These are phyloP conservation scores for Melolontha melolontha DNA, from an alignment of 2,888 invertebrate species.

Conservation along the genomic window DNA sequence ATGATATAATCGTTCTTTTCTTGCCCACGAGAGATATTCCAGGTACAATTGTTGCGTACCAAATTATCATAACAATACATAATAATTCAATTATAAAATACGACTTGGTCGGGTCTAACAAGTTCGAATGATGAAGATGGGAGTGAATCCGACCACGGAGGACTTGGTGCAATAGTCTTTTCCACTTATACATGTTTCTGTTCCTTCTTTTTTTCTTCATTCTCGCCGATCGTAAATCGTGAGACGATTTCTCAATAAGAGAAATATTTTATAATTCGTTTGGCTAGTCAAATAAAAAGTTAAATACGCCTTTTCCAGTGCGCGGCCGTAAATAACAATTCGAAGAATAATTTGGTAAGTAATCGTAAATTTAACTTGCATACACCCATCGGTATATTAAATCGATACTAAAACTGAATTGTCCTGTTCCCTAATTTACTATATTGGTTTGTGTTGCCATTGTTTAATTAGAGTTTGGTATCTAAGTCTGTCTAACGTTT, in stretches of 20 bases:
- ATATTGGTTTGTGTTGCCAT: too few species aligned
- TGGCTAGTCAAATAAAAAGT: constrained; percentile 45
- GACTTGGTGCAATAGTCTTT: background rate
- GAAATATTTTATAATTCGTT: constrained; percentile 39
- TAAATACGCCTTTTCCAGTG: constrained; percentile 46
- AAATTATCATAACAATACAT: constrained; percentile 43
- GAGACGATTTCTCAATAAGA: constrained; percentile 42
- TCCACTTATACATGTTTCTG: constrained; percentile 7
- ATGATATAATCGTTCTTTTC: constrained; percentile 4
- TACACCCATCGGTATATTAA: constrained; percentile 16
- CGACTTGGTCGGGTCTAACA: constrained; percentile 11
- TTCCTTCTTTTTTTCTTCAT: background rate
- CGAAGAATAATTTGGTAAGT: constrained; percentile 54
- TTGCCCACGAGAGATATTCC: constrained; percentile 8
- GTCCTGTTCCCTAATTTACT: too few species aligned
- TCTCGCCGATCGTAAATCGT: constrained; percentile 18
- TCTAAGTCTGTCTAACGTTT: too few species aligned
- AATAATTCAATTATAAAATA: constrained; percentile 40
- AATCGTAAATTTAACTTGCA: constrained; percentile 53
- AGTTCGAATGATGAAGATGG: constrained; percentile 1
- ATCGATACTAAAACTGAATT: too few species aligned
- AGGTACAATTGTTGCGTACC: constrained; percentile 29
- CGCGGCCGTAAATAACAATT: constrained; percentile 52
- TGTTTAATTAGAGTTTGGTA: too few species aligned
- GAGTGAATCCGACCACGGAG: background rate